phyloP scores from a whole-genome alignment of 2,888 invertebrate species.

The Pelosia muscerda region DNA sequence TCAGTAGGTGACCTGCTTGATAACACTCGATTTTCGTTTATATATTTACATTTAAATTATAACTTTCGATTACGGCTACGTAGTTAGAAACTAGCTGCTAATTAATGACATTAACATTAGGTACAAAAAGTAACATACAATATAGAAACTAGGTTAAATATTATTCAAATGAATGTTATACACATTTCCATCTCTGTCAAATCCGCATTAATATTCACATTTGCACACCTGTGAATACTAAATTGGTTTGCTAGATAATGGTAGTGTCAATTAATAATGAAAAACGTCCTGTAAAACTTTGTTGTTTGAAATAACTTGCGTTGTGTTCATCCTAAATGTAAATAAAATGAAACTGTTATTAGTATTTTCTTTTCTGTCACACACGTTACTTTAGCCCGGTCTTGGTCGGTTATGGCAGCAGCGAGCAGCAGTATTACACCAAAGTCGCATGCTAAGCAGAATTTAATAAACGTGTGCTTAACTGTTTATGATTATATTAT shows the following conservation, averaged over 20 bases:
- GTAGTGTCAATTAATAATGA: conserved; percentile 2
- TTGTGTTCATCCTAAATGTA: background rate
- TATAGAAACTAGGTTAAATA: background rate
- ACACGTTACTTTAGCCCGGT: conserved; percentile 7
- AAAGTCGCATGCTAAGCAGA: conserved; percentile 73
- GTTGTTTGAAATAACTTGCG: background rate
- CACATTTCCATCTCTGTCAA: background rate
- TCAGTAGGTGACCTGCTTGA: conserved; percentile 45
- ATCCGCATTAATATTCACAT: conserved; percentile 5
- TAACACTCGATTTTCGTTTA: conserved; percentile 41
- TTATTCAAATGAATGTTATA: background rate
- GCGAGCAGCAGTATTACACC: conserved; percentile 57
- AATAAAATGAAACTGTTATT: background rate
- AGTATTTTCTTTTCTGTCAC: conserved; percentile 16
- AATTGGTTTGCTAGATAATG: conserved; percentile 8
- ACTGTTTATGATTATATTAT: conserved; percentile 65
- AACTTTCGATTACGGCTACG: conserved; percentile 49
- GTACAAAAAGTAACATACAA: background rate
- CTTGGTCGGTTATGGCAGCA: conserved; percentile 38
- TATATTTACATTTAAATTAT: conserved; percentile 39
- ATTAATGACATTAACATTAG: background rate
- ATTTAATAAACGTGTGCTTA: conserved; percentile 57
- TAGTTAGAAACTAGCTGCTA: background rate
- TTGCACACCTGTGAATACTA: conserved; percentile 14
- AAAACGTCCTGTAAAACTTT: background rate